These are phyloP conservation scores for Pitta sordida DNA, from an alignment of 2,113 vertebrate species.

Conservation along the genomic window DNA sequence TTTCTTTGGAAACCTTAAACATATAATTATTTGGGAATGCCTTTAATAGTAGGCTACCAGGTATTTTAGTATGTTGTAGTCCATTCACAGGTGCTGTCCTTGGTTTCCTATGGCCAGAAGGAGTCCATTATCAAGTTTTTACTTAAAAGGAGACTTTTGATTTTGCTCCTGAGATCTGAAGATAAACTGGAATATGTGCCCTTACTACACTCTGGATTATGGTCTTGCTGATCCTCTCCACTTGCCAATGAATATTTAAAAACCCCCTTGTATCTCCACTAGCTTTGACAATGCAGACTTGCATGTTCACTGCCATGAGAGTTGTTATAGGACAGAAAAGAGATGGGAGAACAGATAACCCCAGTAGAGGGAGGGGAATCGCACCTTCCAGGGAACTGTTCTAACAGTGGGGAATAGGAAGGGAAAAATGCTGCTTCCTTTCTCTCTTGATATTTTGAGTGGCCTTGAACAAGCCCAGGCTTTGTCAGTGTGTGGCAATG, in stretches of 20 bases:
- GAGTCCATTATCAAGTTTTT: neutral
- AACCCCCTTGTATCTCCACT: neutral
- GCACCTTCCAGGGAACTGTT: neutral
- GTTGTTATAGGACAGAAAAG: neutral
- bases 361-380: neutral
- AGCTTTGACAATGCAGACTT: neutral
- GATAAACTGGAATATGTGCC: accelerated
- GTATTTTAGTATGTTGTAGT: neutral
- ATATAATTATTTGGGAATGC: neutral
- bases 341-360: neutral
- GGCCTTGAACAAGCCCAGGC: neutral
- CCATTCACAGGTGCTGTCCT: neutral
- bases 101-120: neutral
- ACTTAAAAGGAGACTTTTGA: neutral
- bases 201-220: neutral
- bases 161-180: neutral
- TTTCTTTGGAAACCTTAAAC: neutral
- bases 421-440: accelerated
- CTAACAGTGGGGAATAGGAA: accelerated
- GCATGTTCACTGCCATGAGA: neutral
- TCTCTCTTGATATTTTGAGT: neutral
- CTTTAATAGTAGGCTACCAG: neutral
- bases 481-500: neutral
- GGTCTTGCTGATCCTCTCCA: accelerated
- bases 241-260: neutral